Base-by-base conservation (phyloP, 30 jellyfish, hydroid and myxozoan species). In the Phacellophora camtschatica region DNA sequence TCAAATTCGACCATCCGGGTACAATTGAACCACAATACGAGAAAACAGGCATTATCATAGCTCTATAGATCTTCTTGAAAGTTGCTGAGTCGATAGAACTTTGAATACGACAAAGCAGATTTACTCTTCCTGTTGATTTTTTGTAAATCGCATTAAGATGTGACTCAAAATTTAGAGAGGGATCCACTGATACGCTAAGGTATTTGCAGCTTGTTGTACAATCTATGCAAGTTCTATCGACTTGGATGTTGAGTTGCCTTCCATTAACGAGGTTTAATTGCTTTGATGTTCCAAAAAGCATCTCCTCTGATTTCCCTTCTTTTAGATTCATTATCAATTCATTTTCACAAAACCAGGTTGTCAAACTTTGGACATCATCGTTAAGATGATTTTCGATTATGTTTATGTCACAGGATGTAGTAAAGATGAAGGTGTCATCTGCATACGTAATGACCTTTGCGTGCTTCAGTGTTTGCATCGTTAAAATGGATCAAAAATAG, bases 221-320 rank as follows among this genome's bases (percentile, higher is more conserved):
- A 69, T 69, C 48, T 23, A 69, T 48, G 69, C 41, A 41, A 50
- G 34, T 69, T 54, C 54, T n/a, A 45, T 35, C 83, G 39, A 69
- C 83, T 69, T 69, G 28, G 83, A 69, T 69, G 46, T 69, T 45
- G 1, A 69, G 83, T 54, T 65, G 79, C 4, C 63, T 65, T 23
- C 35, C 62, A 24, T 65, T 33, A 50, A 35, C n/a, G 31, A 5
- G 4, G n/a, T 65, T 35, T 28, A 65, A 25, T 65, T 39, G 31
- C 79, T 35, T 65, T 65, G 79, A 46, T 65, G 79, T 65, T 46
- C 79, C 79, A 65, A 65, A 65, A 65, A 65, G 79, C 79, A 65
- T 65, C 20, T 59, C 79, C 39, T 39, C 36, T 15, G 79, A 24
- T 65, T 65, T 65, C 62, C 63, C 79, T n/a, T n/a, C n/a, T n/a